Percentiles rank a stretch among this genome's conserved stretches.
These are phyloP conservation scores for Notamacropus eugenii DNA, from an alignment of 2,797 vertebrate species.

Conservation along the genomic window DNA sequence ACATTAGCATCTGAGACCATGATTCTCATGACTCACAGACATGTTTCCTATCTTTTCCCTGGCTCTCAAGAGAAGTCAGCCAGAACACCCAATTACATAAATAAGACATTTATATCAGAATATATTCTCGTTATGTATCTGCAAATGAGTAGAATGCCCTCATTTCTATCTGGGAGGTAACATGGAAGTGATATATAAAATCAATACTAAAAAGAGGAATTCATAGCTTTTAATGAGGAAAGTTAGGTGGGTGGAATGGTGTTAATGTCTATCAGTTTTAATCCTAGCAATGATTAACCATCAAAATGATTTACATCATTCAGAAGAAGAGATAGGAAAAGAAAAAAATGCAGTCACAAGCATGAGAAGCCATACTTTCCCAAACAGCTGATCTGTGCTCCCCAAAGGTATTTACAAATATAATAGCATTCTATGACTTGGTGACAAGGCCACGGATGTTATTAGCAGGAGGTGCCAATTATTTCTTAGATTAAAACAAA, in stretches of 20 bases:
- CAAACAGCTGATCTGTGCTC: background rate
- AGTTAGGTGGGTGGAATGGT: conserved; percentile 1
- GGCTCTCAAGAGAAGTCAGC: background rate
- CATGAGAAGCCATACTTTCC: background rate
- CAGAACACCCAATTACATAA: background rate
- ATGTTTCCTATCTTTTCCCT: background rate
- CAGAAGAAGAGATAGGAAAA: background rate
- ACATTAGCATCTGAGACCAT: background rate
- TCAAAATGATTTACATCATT: conserved; percentile 51
- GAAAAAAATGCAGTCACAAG: background rate
- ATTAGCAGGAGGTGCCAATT: background rate
- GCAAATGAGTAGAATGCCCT: conserved; percentile 12
- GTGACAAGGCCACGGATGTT: background rate
- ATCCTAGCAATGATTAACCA: background rate
- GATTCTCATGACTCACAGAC: background rate
- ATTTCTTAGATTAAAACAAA: conserved; percentile 38
- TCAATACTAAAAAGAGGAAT: background rate
- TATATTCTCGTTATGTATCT: background rate
- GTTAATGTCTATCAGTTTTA: conserved; percentile 18
- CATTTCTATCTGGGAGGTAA: background rate
- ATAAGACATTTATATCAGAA: background rate
- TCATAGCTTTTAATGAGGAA: background rate
- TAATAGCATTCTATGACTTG: conserved; percentile 2
- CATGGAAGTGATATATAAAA: conserved; percentile 1
- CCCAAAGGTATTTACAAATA: background rate